These are phyloP conservation scores for Sipha flava DNA, from an alignment of 1,140 invertebrate species.

Conservation along the genomic window DNA sequence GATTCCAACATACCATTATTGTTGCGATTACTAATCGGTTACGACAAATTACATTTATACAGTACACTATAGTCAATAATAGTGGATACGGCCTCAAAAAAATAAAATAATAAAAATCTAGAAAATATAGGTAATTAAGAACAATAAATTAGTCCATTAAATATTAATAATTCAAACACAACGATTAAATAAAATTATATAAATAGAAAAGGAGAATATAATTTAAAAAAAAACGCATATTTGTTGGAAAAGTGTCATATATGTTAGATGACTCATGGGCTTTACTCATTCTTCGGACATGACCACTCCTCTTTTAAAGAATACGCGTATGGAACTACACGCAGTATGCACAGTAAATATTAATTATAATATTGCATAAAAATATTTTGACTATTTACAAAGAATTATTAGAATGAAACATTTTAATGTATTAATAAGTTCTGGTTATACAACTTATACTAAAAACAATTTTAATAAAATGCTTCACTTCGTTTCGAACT, in stretches of 20 bases:
- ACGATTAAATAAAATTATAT: background rate
- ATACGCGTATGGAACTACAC: background rate
- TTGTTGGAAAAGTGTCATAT: background rate
- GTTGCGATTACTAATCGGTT: constrained; percentile 20
- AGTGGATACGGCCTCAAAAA: background rate
- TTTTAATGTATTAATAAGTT: background rate
- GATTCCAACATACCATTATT: constrained; percentile 15
- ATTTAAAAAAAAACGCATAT: background rate
- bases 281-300: constrained; percentile 7
- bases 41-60: constrained; percentile 5
- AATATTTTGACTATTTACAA: background rate
- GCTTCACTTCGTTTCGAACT: too few relatives aligned
- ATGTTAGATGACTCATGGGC: background rate
- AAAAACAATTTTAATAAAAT: too few relatives aligned
- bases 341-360: background rate
- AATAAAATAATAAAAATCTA: background rate
- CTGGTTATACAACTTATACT: too few relatives aligned
- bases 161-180: background rate
- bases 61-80: background rate
- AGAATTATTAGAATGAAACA: background rate
- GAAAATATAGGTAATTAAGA: background rate
- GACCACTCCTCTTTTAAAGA: background rate
- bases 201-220: background rate
- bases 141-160: background rate
- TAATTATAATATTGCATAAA: background rate